These are phyloP conservation scores for Macrosiphum euphorbiae DNA, from an alignment of 2,888 invertebrate species.

Conservation along the genomic window DNA sequence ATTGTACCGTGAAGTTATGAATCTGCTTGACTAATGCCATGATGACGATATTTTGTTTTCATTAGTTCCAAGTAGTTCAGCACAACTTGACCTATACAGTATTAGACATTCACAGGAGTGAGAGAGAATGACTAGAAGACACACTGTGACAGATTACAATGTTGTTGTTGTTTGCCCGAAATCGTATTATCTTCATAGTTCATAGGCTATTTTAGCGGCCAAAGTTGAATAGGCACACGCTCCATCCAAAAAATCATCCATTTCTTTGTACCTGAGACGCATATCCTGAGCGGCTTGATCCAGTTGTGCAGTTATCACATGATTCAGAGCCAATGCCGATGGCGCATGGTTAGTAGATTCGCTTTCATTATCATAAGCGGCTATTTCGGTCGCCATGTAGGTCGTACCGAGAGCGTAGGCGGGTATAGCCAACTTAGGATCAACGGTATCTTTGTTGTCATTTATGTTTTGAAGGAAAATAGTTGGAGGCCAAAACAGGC, in stretches of 20 bases:
- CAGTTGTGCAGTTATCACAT: background rate
- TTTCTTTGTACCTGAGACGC: constrained; percentile 10
- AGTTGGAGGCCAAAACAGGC: constrained; percentile 39
- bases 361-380: background rate
- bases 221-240: constrained; percentile 19
- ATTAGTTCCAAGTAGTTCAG: background rate
- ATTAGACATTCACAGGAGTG: background rate
- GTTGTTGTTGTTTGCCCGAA: background rate
- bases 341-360: background rate
- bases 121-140: background rate
- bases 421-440: background rate
- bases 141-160: background rate
- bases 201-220: background rate
- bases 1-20: background rate
- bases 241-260: constrained; percentile 28
- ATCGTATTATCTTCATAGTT: background rate
- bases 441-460: background rate
- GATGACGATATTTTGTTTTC: background rate
- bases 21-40: background rate
- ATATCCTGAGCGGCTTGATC: constrained; percentile 25
- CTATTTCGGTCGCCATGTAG: background rate
- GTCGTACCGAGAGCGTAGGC: constrained; percentile 33
- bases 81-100: background rate
- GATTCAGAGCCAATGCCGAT: background rate
- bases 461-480: background rate